phyloP scores from a whole-genome alignment of 1,140 invertebrate species.

The Trichonephila clavipes region DNA sequence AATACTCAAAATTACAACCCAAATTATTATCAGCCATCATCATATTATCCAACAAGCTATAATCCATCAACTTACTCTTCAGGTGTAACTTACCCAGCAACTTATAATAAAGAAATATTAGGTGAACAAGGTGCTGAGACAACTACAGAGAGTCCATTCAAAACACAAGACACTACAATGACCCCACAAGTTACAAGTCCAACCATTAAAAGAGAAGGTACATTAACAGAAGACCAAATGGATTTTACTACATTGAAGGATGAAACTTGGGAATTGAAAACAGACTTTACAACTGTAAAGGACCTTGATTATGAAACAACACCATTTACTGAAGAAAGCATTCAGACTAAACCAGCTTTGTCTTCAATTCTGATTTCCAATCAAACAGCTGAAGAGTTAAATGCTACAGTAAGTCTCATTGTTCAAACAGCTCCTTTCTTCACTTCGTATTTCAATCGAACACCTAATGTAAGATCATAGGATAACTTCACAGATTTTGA shows the following conservation, averaged over 20 bases:
- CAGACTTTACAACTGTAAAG: background rate
- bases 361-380: background rate
- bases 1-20: background rate
- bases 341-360: background rate
- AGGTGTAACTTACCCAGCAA: background rate
- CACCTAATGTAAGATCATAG: conserved; percentile 39
- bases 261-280: background rate
- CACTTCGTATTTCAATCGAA: conserved; percentile 43
- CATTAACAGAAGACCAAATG: conserved; percentile 10
- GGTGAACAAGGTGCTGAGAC: background rate
- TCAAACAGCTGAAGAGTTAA: background rate
- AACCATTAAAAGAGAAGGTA: background rate
- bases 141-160: background rate
- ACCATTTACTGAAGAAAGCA: background rate
- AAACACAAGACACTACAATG: background rate
- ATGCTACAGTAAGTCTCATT: background rate
- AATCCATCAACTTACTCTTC: background rate
- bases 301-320: conserved; percentile 19
- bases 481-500: conserved; percentile 44
- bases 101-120: background rate
- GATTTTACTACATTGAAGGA: background rate
- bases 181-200: background rate
- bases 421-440: background rate
- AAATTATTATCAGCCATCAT: background rate
- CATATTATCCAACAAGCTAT: background rate